Conservation (phyloP, 2,113 vertebrate species). For the Pseudopipra pipra region DNA sequence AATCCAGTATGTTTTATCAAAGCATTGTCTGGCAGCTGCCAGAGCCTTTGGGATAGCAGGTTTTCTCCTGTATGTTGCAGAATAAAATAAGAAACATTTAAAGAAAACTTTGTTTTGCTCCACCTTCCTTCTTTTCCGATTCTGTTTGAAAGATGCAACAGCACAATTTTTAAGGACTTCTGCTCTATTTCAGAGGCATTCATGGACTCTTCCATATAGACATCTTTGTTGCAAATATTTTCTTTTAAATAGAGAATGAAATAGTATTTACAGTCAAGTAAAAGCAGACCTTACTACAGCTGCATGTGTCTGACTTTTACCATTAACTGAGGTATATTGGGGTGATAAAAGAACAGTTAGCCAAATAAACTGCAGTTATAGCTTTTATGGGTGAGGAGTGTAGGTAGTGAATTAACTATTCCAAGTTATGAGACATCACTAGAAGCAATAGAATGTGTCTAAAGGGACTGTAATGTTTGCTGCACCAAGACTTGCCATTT, state of each 20-base stretch:
- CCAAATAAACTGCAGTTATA: background rate
- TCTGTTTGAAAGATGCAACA: background rate
- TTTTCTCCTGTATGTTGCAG: background rate
- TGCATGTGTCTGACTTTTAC: background rate
- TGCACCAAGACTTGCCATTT: background rate
- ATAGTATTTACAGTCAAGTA: background rate
- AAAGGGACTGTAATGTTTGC: background rate
- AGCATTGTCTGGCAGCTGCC: background rate
- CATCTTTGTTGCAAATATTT: background rate
- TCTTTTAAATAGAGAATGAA: background rate
- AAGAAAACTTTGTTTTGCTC: background rate
- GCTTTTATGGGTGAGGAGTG: background rate
- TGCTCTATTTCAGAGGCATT: background rate
- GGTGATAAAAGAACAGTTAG: background rate
- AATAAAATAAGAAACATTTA: background rate
- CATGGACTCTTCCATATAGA: background rate
- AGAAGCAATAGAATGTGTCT: background rate
- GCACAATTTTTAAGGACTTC: background rate
- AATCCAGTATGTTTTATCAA: background rate
- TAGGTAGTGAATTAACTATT: background rate
- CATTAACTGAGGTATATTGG: background rate
- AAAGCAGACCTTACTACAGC: background rate
- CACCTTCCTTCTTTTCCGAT: background rate
- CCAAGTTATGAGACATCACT: accelerated
- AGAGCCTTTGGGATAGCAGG: background rate